Evolutionary conservation across 2,888 invertebrate species (phyloP), one percentile per base, ranked within the genome.

Genomic region (Synergus japonicus): DNA sequence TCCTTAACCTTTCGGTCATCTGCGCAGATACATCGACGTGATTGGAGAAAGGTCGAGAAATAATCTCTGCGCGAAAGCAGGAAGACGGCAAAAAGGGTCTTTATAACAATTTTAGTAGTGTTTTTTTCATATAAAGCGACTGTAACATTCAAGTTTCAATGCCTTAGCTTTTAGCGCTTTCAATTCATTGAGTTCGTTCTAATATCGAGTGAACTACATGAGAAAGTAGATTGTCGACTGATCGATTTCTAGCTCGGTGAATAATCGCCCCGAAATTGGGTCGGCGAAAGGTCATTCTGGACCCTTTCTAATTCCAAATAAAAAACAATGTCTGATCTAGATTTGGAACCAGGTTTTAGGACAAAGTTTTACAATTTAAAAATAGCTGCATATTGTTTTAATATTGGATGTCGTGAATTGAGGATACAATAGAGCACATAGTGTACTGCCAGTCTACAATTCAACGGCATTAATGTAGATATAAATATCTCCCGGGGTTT

Each of bases 1-100:
- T 76, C 66, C 58, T 66, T 76, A 80, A 76, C 76, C 78, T 80
- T 80, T 76, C 78, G 80, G 78, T 67, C 76, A 78, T 60, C 73
- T 15, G 41, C 37, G 29, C 49, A 76, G 65, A 76, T 78, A 58
- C 63, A 69, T 80, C 73, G 43, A 69, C 76, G 69, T 73, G 76
- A 73, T 66, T 67, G 60, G 78, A 80, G 60, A 73, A 73, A 73
- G 73, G 73, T 73, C 73, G 37, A n/a, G n/a, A 54, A 73, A 73
- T 49, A 73, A 54, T 49, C 37, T 49, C 37, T 37, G 2, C 54
- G 29, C 41, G n/a, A 73, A 73, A 73, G 37, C 29, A 73, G 54
- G 54, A 73, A 54, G 54, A 73, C n/a, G 9, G 15, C 15, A 15
- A 37, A 54, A 37, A 73, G 66, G 41, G 4, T 65, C 29, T 65